Base-by-base conservation (phyloP, 64 coral and sea anemone species). In the Trachythela sp. region DNA sequence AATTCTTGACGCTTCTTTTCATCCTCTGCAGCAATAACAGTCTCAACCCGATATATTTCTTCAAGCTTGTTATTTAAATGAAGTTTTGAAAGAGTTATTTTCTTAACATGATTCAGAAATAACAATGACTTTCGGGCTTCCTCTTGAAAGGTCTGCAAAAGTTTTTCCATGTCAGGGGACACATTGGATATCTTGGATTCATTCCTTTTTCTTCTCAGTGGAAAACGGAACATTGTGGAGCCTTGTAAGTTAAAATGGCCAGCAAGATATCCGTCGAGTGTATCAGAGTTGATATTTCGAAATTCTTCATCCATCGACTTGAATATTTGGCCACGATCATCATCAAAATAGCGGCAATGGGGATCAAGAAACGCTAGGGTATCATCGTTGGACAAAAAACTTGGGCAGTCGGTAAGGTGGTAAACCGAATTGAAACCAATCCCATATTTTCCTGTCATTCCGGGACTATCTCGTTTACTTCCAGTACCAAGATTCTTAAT, bases 201-300 rank as follows among this genome's bases (percentile, higher is more conserved):
- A 54, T 91, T 49, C 9, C 92, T 85, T 60, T 83, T 87, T 49
- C 33, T 37, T 91, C 95, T 84, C 41, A 97, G 1, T 13, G 95
- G 95, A 52, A 97, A 87, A 18, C 95, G 91, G 39, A 97, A 92
- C 95, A 97, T 94, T 14, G 95, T 97, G 40, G 90, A 87, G 13
- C 83, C 87, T 92, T 97, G 59, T 4, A 94, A 83, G 4, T 43
- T 41, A 36, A 97, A 97, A 52, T 64, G 56, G 26, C 94, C 91
- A 58, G 90, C 93, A 29, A 97, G 70, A 48, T 97, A 97, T 15
- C 93, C 89, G 18, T 27, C 86, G 60, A 92, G 59, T 1, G 94
- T 50, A 60, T 94, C 93, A 48, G 48, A 85, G 43, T 94, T 94
- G 36, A 94, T 84, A 13, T 72, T 70, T 84, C 93, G 84, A 35